Evolutionary conservation across 2,797 vertebrate genomes (phyloP), one percentile per base, ranked within the genome.

Genomic region (Erpetoichthys calabaricus): DNA sequence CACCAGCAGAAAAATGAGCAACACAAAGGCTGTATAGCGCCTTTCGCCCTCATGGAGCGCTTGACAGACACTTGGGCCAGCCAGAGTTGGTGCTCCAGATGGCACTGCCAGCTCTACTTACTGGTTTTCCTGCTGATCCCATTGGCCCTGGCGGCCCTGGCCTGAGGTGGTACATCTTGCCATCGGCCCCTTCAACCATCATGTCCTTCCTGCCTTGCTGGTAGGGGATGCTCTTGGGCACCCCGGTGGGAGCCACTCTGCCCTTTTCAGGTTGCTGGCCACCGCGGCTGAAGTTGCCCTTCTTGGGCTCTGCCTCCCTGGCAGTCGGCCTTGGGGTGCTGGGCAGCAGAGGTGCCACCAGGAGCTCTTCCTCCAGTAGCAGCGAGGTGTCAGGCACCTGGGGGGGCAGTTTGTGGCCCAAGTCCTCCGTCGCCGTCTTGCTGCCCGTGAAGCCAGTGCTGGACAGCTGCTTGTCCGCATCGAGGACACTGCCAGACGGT

Each of bases 121-220:
- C 90, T 8, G 82, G 76, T 53, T 63, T 62, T 54, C 90, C 90
- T 0, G 76, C 78, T 0, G 74, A 79, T 5, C 90, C 90, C 1
- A 78, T 77, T 55, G 63, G 63, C 3, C 89, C 90, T 0, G 64
- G 71, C 0, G 72, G 75, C 3, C 89, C 89, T 1, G 61, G 77
- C 41, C 72, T 74, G 46, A 85, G 49, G 0, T 8, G 67, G 54
- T 78, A 75, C 52, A 4, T 68, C 56, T 65, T 80, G 3, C 75
- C 65, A 0, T 56, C 76, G 4, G 69, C 75, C 1, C 64, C 75
- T 53, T 60, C 51, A 0, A 62, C 60, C 59, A 79, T 1, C 54
- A 75, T 68, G 52, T 68, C 67, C 1, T 78, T 69, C 63, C 60
- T 74, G 63, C 67, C 70, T 51, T 65, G 56, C 5, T 70, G 49